Conservation (phyloP, 2,113 vertebrate species). For the Syngnathus typhle region DNA sequence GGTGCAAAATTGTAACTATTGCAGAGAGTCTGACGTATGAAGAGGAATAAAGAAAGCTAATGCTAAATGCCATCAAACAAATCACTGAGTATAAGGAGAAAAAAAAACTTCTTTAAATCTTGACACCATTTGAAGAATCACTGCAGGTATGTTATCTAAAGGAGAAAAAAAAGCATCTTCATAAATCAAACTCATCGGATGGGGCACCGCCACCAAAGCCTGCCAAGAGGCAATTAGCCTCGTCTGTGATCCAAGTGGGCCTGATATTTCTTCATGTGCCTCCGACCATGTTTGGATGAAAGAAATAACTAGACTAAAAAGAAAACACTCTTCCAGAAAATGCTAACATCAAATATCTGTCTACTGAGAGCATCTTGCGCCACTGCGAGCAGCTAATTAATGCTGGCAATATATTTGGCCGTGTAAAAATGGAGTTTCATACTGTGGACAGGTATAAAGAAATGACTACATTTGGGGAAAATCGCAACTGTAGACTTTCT, state of each 20-base stretch:
- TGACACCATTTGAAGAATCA: constrained; percentile 32
- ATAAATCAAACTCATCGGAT: constrained; percentile 50
- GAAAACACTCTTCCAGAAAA: constrained; percentile 8
- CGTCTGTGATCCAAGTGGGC: constrained; percentile 27
- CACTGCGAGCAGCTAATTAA: neutral
- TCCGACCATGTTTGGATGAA: constrained; percentile 20
- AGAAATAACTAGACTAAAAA: constrained; percentile 7
- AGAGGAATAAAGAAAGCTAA: neutral
- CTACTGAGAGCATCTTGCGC: constrained; percentile 2
- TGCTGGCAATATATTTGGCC: neutral
- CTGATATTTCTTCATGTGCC: constrained; percentile 23
- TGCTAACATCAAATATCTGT: constrained; percentile 13
- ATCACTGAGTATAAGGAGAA: neutral
- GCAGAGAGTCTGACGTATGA: neutral
- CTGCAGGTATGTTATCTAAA: constrained; percentile 7
- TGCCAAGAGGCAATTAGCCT: constrained; percentile 43
- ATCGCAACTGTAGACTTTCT: too few relatives aligned
- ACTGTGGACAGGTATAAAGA: neutral
- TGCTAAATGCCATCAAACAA: neutral
- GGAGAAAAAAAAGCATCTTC: constrained; percentile 24
- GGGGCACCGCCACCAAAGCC: constrained; percentile 30
- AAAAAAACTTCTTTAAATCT: neutral
- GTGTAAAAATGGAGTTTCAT: neutral
- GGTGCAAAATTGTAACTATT: neutral
- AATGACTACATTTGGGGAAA: too few relatives aligned